Conservation (phyloP, 2,113 vertebrate species). For the Dinomys branickii region DNA sequence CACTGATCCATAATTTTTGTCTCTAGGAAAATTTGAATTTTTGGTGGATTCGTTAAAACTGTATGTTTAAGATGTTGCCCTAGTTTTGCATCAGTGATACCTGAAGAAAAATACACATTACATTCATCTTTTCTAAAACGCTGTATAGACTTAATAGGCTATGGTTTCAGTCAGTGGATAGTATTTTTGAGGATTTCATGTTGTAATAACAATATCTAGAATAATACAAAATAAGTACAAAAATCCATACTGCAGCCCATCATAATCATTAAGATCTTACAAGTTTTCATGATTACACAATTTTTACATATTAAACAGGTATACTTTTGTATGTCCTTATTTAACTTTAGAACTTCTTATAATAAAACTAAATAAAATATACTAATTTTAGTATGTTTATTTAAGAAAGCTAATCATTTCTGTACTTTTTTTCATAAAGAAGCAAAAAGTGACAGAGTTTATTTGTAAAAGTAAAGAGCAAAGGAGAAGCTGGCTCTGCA, state of each 20-base stretch:
- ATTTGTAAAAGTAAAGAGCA: not conserved
- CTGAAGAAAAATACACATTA: not conserved
- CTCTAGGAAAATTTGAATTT: not conserved
- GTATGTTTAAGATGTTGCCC: not conserved
- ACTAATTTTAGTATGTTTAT: not conserved
- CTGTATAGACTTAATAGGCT: not conserved
- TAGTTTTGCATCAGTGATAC: not conserved
- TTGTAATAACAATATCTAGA: not conserved
- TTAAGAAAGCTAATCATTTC: not conserved
- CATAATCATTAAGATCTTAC: not conserved
- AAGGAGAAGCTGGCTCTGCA: not conserved
- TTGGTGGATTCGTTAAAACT: not conserved
- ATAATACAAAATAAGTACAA: slow-evolving; percentile 21
- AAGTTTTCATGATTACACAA: not conserved
- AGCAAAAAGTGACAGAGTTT: not conserved
- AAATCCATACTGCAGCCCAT: not conserved
- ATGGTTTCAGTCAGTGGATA: not conserved
- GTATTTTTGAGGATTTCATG: not conserved
- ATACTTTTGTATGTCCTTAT: not conserved
- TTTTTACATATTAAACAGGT: not conserved
- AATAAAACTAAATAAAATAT: not conserved
- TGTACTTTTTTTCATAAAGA: not conserved
- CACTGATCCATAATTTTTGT: not conserved
- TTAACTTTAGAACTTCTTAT: slow-evolving; percentile 8
- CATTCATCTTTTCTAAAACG: not conserved